These are phyloP conservation scores for Lasioglossum figueresi DNA, from an alignment of 2,888 invertebrate genomes.

Conservation along the genomic window DNA sequence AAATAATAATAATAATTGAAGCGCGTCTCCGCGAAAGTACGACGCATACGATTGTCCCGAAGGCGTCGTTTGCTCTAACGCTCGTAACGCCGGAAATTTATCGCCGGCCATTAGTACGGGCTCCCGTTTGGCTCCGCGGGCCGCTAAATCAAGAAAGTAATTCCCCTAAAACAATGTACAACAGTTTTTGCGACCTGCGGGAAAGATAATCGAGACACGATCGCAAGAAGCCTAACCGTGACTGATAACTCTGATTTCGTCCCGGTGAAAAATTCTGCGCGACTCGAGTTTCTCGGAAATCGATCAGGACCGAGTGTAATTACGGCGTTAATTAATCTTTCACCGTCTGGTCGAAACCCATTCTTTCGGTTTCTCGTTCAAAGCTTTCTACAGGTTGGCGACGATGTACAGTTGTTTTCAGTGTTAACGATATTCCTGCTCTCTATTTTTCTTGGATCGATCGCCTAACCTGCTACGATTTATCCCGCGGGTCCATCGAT, in stretches of 20 bases:
- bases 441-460: conserved; percentile 24
- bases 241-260: not conserved
- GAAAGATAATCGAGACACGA: conserved; percentile 11
- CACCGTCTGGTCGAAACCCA: not conserved
- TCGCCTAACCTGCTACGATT: conserved; percentile 23
- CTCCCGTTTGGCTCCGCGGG: conserved; percentile 6
- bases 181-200: not conserved
- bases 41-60: conserved; percentile 15
- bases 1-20: conserved; percentile 3
- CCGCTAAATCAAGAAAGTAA: conserved; percentile 52
- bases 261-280: not conserved
- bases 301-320: conserved; percentile 23
- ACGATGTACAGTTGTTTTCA: not conserved
- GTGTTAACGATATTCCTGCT: not conserved
- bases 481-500: conserved; percentile 31
- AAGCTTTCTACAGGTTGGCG: not conserved
- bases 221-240: not conserved
- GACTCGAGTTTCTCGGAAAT: conserved; percentile 12
- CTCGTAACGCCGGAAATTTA: conserved; percentile 55
- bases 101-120: conserved; percentile 47
- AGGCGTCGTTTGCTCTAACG: conserved; percentile 33
- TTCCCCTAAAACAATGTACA: conserved; percentile 25
- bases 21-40: not conserved
- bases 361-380: not conserved
- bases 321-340: conserved; percentile 12